Percentiles rank a stretch among this genome's conserved stretches.
Conservation (phyloP, 2,888 invertebrate species). For the Mesorhabditis spiculigera region DNA sequence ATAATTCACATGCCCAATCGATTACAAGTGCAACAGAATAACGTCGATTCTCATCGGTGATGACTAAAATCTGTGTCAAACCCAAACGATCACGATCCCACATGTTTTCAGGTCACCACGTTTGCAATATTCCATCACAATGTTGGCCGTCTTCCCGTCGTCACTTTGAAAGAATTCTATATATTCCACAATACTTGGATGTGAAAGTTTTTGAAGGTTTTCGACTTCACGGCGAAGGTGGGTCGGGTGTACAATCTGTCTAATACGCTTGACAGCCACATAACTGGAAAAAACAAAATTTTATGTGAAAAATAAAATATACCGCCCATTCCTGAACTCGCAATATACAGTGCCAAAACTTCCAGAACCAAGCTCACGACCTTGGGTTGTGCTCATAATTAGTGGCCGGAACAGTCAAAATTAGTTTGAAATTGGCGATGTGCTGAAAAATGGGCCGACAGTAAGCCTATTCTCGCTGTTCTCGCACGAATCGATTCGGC, state of each 20-base stretch:
- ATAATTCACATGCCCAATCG: background rate
- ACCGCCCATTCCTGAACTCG: no score
- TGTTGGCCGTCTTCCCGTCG: background rate
- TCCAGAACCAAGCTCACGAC: no score
- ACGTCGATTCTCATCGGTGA: background rate
- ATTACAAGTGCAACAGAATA: background rate
- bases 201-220: background rate
- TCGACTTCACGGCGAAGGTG: background rate
- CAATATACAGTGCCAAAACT: no score
- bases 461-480: no score
- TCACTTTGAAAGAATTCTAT: background rate
- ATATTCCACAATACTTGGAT: background rate
- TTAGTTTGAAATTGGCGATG: no score
- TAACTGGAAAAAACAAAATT: background rate
- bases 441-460: no score
- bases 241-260: background rate
- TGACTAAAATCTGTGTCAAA: background rate
- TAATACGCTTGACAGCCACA: background rate
- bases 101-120: background rate
- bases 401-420: no score
- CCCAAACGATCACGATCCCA: background rate
- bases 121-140: background rate
- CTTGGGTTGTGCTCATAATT: no score
- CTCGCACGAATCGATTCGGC: no score
- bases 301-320: no score